Conservation (phyloP, 1,140 invertebrate species). For the Streblospio benedicti region DNA sequence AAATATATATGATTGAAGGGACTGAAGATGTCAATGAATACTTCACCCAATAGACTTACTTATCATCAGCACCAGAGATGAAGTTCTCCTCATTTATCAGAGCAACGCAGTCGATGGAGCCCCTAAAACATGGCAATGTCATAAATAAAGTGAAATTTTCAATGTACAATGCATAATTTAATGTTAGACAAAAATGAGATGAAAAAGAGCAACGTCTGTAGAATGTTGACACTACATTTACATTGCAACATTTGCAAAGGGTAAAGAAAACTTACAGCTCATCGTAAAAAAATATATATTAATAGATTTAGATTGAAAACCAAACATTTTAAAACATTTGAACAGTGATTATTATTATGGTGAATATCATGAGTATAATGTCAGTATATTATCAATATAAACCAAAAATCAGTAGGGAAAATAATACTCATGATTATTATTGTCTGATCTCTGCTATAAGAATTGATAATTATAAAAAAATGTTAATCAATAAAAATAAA, state of each 20-base stretch:
- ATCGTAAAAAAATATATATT: no score
- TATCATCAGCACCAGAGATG: conserved; percentile 80
- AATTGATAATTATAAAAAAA: background rate
- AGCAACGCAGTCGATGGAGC: conserved; percentile 77
- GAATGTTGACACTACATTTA: background rate
- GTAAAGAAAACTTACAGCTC: no score
- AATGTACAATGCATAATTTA: conserved; percentile 3
- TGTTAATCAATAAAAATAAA: no score
- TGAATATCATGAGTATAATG: no score
- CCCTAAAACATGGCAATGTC: no score
- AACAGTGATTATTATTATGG: no score
- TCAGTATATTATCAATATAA: no score
- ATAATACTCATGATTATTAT: background rate
- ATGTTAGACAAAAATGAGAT: background rate
- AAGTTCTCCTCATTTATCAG: conserved; percentile 88
- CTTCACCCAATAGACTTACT: conserved; percentile 48
- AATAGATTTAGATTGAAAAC: no score
- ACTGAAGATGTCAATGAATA: conserved; percentile 5
- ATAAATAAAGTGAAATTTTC: conserved; percentile 6
- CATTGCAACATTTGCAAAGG: no score
- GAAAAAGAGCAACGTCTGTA: background rate
- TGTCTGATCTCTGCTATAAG: background rate
- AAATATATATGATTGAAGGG: background rate
- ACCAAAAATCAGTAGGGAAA: background rate
- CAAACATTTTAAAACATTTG: no score